Base-by-base conservation (phyloP, 2,888 invertebrate genomes). In the Drosophila antonietae region DNA sequence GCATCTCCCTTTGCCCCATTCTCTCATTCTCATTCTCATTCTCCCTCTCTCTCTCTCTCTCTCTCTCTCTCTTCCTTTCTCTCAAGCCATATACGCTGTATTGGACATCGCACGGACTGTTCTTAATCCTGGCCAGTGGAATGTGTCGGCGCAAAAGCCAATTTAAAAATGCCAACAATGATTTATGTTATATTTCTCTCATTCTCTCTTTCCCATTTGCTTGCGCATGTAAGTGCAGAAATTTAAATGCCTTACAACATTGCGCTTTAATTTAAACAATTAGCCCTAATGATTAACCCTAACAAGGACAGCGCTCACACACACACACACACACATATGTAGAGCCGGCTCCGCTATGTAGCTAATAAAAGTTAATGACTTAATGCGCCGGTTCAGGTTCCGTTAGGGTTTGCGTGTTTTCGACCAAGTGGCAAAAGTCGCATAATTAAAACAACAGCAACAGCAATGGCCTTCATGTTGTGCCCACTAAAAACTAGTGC, bases 81-180 rank as follows among this genome's bases (percentile, higher is more conserved):
- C 58, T 37, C 12, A 58, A 37, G 28, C 52, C 39, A 18, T 41
- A 18, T 41, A 49, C 41, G 65, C 53, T 68, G 66, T 44, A 57
- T 33, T 59, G 47, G 64, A 62, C 49, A 35, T 20, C n/a, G 28
- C 37, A 37, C 15, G 35, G 12, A 47, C 74, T 15, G 37, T 39
- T 55, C 73, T 85, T 84, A 89, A 84, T 83, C 83, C 90, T 65
- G 74, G 57, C 70, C 88, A 73, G 75, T 67, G 80, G 62, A 76
- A 89, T 82, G 80, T 85, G 85, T 85, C 74, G 83, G 86, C 88
- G 68, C 77, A 73, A 83, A 86, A 86, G 86, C 86, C 91, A 91
- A 91, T 91, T 91, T 91, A 86, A 91, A 91, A 91, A 89, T 91
- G 90, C 85, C 91, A 90, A 90, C 90, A 88, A 91, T 91, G 90